Base-by-base conservation (phyloP, 2,888 invertebrate genomes). In the Andricus curvator region DNA sequence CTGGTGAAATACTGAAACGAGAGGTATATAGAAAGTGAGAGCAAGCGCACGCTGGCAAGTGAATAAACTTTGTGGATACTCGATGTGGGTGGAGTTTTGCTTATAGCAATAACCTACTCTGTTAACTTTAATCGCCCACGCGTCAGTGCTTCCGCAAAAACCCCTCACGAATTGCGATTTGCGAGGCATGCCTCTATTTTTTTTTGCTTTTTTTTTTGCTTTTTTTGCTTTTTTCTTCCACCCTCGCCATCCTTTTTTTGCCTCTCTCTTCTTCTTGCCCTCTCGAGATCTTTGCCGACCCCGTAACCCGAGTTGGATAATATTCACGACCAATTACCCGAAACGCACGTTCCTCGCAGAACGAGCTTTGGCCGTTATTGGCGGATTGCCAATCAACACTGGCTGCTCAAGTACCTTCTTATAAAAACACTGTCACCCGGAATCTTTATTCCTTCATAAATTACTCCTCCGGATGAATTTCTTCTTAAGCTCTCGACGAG, bases 261-360 rank as follows among this genome's bases (percentile, higher is more conserved):
- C 70, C 62, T 82, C 67, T 76, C 48, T 81, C 33, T 25, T 48
- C 56, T 13, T 20, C 66, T 56, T 51, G 48, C 80, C 56, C 78
- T 66, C 62, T 29, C 78, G 77, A 74, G 83, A 80, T 81, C 78
- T 78, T 68, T 74, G 68, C 77, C 80, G 80, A 82, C 83, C 81
- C 41, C 78, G 74, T 77, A 25, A 51, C 81, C 81, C 66, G 51
- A 79, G 76, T 68, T 85, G 86, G 85, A 89, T 88, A 86, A 89
- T 88, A 85, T 89, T 89, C 89, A 90, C 87, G 86, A 86, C 84
- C 88, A 90, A 90, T 90, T 89, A 89, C 88, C 89, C 87, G 87
- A 89, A 89, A 88, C 84, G 84, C 83, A 84, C 78, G 74, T 87
- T 87, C 86, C 87, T 88, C 87, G 84, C 82, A 84, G 78, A 83